Percentiles rank a stretch among this genome's conserved stretches.
Evolutionary conservation across 2,113 vertebrate genomes (phyloP).

Genomic region (Zapus hudsonius): DNA sequence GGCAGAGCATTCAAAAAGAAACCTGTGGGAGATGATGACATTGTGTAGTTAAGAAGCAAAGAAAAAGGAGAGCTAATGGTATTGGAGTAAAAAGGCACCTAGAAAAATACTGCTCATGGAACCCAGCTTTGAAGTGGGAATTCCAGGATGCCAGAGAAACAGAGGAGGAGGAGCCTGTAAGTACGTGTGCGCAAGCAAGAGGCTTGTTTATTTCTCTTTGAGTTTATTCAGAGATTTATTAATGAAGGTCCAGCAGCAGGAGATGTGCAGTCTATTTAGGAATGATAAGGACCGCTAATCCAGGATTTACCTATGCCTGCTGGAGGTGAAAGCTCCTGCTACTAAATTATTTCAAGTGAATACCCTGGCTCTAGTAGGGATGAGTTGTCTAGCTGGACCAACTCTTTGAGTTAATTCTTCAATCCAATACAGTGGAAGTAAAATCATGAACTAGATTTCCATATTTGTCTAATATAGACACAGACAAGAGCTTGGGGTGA

Average conservation of each 20-base stretch:
- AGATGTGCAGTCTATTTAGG: conserved; percentile 57
- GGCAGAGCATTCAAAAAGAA: conserved; percentile 38
- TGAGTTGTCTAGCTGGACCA: conserved; percentile 35
- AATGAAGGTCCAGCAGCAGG: conserved; percentile 51
- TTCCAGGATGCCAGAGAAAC: background rate
- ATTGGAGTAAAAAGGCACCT: conserved; percentile 15
- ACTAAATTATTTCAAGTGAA: conserved; percentile 66
- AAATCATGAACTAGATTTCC: conserved; percentile 60
- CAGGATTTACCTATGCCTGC: conserved; percentile 54
- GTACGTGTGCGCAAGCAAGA: background rate
- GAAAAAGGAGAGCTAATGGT: background rate
- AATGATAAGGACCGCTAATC: conserved; percentile 59
- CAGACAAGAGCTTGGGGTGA: conserved; percentile 24
- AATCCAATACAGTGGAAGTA: background rate
- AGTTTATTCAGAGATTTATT: conserved; percentile 40
- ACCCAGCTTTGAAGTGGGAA: conserved; percentile 22
- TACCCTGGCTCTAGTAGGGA: background rate
- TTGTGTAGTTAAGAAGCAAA: background rate
- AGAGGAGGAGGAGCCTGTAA: background rate
- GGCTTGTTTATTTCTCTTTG: conserved; percentile 41
- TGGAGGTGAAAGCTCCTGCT: conserved; percentile 32
- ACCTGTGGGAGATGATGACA: background rate
- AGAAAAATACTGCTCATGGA: conserved; percentile 62
- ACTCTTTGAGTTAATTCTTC: conserved; percentile 51
- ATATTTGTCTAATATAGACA: conserved; percentile 53